Evolutionary conservation across 2,888 invertebrate genomes (phyloP), one percentile per base, ranked within the genome.

Genomic region (Amblyjoppa fuscipennis): DNA sequence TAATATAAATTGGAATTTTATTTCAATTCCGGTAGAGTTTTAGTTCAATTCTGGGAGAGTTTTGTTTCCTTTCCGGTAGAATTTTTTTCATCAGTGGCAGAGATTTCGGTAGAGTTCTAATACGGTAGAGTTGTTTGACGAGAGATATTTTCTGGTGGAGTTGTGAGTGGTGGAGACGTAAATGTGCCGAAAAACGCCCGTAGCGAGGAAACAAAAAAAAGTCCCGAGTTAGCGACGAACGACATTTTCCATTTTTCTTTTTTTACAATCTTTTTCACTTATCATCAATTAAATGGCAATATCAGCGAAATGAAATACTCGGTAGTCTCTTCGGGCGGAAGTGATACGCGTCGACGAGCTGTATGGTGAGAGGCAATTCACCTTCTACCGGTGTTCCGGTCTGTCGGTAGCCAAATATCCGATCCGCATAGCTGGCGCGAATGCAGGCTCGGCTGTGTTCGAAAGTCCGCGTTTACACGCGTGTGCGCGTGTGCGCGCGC

Each of bases 341-440:
- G 77, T 77, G 41, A 68, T 68, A 38, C 53, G 56, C 68, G 68
- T 53, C 20, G 56, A 25, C 41, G 66, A 38, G 41, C 25, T 38
- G 77, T 41, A 68, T 68, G 25, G 53, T 6, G 64, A 28, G 53
- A 20, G 64, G 64, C 53, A 66, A 28, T 68, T 25, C 25, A 9
- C 53, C 56, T 51, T 25, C 77, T 56, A 66, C 75, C 77, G 68
- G 51, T 51, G 76, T 76, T 76, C 51, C 51, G 53, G 66, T 38
- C 20, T 51, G 66, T 53, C 49, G 34, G 38, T 71, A 71, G 53
- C n/a, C 66, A 80, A 73, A 51, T 80, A 80, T 80, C 61, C 71
- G 79, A 64, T 79, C 49, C 13, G 64, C 38, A 71, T 34, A 34
- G 51, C 49, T 71, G 51, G 61, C 59, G 59, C 13, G 16, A 16